phyloP scores from a whole-genome alignment of 2,888 invertebrate genomes.

The Tinea trinotella region DNA sequence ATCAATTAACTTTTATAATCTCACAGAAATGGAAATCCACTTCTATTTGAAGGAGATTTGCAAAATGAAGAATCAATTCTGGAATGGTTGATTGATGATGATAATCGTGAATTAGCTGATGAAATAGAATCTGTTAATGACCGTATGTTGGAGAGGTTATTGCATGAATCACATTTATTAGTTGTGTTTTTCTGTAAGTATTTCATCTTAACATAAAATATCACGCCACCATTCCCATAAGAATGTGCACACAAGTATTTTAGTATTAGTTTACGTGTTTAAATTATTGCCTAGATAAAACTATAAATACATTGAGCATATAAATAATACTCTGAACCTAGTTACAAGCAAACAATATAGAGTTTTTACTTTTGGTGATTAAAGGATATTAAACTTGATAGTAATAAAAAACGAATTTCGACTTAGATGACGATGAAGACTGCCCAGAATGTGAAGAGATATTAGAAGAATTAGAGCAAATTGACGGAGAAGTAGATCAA shows the following conservation, averaged over 20 bases:
- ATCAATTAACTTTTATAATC: no score
- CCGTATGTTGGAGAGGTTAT: slow-evolving; percentile 87
- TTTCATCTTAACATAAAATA: no score
- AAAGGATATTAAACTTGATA: no score
- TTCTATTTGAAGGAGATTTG: slow-evolving; percentile 91
- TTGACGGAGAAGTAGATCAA: slow-evolving; percentile 94
- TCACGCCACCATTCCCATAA: no score
- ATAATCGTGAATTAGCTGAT: slow-evolving; percentile 92
- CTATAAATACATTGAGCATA: no score
- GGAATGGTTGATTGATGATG: slow-evolving; percentile 94
- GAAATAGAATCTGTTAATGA: slow-evolving; percentile 95
- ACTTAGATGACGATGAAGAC: slow-evolving; percentile 82
- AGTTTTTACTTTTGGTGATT: neutral
- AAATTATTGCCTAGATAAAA: no score
- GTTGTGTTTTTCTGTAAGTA: slow-evolving; percentile 92
- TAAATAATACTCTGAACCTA: no score
- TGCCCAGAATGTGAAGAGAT: slow-evolving; percentile 94
- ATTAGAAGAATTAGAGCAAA: slow-evolving; percentile 90
- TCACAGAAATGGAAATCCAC: slow-evolving; percentile 90
- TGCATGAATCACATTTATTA: slow-evolving; percentile 88
- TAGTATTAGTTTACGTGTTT: no score
- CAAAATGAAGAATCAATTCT: slow-evolving; percentile 93
- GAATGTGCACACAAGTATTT: no score
- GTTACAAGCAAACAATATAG: neutral
- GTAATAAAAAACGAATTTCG: slow-evolving; percentile 20